Conservation (phyloP, 2,113 vertebrate species). For the Crotalus tigris region DNA sequence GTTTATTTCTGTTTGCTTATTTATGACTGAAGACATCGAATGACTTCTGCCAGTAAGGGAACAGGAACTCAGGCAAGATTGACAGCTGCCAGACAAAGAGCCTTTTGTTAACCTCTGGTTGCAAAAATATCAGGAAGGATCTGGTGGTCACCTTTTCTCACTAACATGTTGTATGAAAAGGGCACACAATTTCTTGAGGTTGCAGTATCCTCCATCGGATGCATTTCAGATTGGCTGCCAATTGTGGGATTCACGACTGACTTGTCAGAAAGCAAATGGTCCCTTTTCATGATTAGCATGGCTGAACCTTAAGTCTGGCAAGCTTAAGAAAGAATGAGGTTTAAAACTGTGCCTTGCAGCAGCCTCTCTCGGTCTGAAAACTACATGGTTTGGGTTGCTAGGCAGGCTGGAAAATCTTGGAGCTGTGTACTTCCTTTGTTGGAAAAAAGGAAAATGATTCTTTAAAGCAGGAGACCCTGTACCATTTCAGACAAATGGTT, state of each 20-base stretch:
- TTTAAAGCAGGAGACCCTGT: neutral
- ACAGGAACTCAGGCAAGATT: neutral
- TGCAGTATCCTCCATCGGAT: neutral
- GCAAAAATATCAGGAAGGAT: neutral
- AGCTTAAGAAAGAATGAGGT: slow-evolving; percentile 5
- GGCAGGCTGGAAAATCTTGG: neutral
- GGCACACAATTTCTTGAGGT: neutral
- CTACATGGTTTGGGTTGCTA: neutral
- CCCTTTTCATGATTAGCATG: slow-evolving; percentile 56
- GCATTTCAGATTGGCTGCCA: neutral
- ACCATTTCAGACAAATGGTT: neutral
- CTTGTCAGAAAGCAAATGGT: slow-evolving; percentile 54
- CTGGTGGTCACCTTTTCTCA: neutral
- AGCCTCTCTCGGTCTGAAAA: neutral
- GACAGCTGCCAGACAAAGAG: neutral
- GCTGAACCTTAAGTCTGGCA: slow-evolving; percentile 52
- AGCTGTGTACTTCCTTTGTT: neutral
- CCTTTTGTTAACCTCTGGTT: neutral
- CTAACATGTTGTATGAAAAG: neutral
- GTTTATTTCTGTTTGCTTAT: neutral
- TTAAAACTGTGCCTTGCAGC: neutral
- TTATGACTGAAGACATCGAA: neutral
- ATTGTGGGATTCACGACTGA: neutral
- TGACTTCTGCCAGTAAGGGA: neutral
- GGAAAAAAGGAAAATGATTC: neutral